These are phyloP conservation scores for Busseola fusca DNA, from an alignment of 2,888 invertebrate genomes.

Conservation along the genomic window DNA sequence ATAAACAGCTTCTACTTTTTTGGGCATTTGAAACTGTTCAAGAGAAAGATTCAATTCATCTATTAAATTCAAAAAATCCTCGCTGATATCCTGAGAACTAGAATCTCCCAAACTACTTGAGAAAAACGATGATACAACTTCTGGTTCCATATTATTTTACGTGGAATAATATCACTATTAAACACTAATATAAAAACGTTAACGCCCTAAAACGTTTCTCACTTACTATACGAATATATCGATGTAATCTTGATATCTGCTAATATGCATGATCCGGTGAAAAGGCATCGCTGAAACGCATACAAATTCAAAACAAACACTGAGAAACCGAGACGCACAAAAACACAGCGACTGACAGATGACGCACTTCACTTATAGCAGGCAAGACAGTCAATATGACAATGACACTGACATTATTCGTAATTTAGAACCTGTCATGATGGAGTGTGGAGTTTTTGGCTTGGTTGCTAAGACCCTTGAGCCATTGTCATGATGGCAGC, in stretches of 20 bases:
- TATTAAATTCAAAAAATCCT: constrained; percentile 75
- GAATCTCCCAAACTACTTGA: constrained; percentile 31
- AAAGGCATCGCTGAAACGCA: constrained; percentile 4
- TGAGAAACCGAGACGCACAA: neutral
- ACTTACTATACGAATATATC: constrained; percentile 32
- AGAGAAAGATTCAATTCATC: constrained; percentile 84
- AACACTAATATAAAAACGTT: constrained; percentile 1
- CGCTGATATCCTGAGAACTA: constrained; percentile 61
- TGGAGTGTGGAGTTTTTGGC: too few relatives aligned
- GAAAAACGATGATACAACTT: constrained; percentile 80
- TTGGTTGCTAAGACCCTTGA: too few relatives aligned
- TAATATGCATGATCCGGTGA: neutral
- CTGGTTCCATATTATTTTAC: constrained; percentile 62
- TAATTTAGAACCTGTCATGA: neutral
- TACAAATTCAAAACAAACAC: constrained; percentile 22
- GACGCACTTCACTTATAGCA: neutral
- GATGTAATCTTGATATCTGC: neutral
- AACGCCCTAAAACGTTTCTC: neutral
- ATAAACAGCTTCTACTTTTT: constrained; percentile 91
- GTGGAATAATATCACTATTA: neutral
- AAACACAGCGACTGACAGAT: too few relatives aligned
- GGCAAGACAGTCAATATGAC: neutral
- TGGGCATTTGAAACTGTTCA: constrained; percentile 82
- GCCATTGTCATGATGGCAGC: too few relatives aligned
- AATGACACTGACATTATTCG: neutral